Conservation (phyloP, 2,797 vertebrate species). For the Dendrocincla tyrannina region DNA sequence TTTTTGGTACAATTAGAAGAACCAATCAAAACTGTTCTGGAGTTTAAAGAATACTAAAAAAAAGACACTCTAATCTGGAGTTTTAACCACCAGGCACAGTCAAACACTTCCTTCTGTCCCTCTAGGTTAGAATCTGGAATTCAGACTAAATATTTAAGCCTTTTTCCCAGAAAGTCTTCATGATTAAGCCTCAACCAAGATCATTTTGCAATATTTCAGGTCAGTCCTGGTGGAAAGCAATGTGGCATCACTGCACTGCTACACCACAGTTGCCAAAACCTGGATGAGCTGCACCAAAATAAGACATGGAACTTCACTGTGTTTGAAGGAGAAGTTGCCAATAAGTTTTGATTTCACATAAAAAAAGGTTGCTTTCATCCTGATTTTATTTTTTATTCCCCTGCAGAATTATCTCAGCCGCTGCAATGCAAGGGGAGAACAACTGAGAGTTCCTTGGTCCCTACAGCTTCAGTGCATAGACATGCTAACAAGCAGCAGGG, state of each 20-base stretch:
- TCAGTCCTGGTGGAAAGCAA: background rate
- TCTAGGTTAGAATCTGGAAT: background rate
- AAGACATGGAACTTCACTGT: background rate
- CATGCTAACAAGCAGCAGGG: background rate
- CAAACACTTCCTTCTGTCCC: background rate
- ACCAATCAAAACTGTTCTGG: accelerated
- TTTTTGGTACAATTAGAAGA: background rate
- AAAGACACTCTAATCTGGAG: background rate
- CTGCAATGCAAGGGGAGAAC: background rate
- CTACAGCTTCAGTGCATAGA: background rate
- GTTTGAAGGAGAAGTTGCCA: background rate
- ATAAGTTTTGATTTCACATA: background rate
- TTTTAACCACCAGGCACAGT: background rate
- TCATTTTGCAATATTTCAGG: background rate
- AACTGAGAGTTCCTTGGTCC: background rate
- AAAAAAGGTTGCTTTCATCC: background rate
- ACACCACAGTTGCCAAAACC: background rate
- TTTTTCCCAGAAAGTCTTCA: background rate
- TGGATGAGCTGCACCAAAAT: background rate
- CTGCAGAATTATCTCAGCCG: background rate
- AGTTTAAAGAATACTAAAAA: background rate
- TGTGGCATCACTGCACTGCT: background rate
- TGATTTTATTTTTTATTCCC: background rate
- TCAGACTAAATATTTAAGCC: background rate
- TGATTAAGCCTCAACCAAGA: background rate